phyloP scores from a whole-genome alignment of 2,888 invertebrate species.

The Idaea dimidiata region DNA sequence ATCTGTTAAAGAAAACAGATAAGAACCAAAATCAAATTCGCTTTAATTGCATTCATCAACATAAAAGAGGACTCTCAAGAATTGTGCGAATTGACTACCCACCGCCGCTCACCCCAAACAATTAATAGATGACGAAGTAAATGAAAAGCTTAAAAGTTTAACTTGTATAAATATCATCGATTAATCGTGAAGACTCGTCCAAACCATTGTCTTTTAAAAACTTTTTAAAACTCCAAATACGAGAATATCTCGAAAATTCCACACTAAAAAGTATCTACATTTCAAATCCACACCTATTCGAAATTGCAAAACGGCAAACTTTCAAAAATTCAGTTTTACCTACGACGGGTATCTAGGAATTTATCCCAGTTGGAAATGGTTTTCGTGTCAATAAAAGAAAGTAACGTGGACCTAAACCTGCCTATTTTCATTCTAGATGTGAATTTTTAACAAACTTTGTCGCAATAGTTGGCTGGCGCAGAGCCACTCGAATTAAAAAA shows the following conservation, averaged over 20 bases:
- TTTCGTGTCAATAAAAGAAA: not conserved
- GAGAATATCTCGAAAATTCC: not conserved
- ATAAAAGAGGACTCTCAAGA: too few species aligned
- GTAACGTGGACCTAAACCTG: not conserved
- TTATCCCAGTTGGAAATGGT: not conserved
- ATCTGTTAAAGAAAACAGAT: too few species aligned
- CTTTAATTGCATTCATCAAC: too few species aligned
- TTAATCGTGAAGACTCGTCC: too few species aligned
- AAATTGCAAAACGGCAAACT: not conserved
- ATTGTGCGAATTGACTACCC: too few species aligned
- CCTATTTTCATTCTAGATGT: not conserved
- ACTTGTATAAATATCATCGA: too few species aligned
- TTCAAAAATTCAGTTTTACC: not conserved
- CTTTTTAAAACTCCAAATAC: not conserved
- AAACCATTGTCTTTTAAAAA: not conserved
- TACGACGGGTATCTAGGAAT: not conserved
- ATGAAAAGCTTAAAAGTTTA: too few species aligned
- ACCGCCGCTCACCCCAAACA: too few species aligned
- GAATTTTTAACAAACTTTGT: not conserved
- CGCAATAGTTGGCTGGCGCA: not conserved
- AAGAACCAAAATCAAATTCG: too few species aligned
- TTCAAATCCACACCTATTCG: not conserved
- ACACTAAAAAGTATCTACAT: not conserved
- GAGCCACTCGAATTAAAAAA: too few species aligned
- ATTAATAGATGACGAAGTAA: too few species aligned